Evolutionary conservation across 2,113 vertebrate species (phyloP).

Genomic region (Sus scrofa): DNA sequence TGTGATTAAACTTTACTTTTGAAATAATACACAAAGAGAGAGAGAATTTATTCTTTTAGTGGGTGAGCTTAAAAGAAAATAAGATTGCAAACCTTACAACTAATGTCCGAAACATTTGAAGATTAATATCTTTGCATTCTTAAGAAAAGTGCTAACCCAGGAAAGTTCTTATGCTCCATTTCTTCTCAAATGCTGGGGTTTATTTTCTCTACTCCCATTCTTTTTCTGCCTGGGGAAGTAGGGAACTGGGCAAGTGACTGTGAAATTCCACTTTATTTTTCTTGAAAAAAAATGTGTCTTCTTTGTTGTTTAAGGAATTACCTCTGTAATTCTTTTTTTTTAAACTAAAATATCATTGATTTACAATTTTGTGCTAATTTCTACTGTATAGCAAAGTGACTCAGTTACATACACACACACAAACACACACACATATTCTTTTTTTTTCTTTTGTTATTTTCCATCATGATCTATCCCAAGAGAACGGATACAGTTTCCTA

Average conservation of each 20-base stretch:
- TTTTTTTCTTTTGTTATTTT: too few species aligned
- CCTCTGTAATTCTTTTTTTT: constrained; percentile 65
- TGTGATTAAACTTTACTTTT: constrained; percentile 47
- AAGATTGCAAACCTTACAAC: constrained; percentile 14
- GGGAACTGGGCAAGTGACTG: constrained; percentile 15
- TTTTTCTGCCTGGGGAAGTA: constrained; percentile 10
- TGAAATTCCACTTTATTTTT: constrained; percentile 70
- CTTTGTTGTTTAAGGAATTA: constrained; percentile 73
- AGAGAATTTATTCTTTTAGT: constrained; percentile 22
- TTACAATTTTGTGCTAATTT: too few species aligned
- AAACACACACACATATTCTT: too few species aligned
- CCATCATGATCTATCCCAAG: too few species aligned
- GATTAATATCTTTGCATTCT: neutral
- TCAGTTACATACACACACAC: too few species aligned
- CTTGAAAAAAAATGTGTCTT: constrained; percentile 65
- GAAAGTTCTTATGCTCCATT: neutral
- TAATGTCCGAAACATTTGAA: neutral
- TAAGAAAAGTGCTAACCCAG: neutral
- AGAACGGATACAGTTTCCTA: too few species aligned
- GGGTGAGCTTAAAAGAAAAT: neutral
- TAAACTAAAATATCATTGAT: too few species aligned
- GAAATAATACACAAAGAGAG: neutral
- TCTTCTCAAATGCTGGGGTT: neutral
- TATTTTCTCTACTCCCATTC: neutral
- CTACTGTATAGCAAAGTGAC: too few species aligned